Percentiles rank a stretch among this genome's conserved stretches.
Conservation (phyloP, 2,797 vertebrate species). For the Acanthurus leucopareius region DNA sequence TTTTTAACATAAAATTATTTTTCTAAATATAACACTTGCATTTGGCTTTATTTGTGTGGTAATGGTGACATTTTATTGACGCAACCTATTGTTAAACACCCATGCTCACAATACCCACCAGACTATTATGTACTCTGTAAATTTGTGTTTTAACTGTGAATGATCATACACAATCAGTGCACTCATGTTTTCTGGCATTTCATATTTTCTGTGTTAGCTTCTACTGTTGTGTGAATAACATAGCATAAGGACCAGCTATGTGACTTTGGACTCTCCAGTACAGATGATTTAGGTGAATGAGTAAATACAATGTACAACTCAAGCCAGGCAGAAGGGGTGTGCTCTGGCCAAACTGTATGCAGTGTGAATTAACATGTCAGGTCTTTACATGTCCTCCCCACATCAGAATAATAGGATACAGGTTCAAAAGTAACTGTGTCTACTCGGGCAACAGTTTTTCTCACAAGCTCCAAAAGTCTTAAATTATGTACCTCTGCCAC, state of each 20-base stretch:
- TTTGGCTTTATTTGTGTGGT: neutral
- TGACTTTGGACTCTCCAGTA: neutral
- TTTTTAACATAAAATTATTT: neutral
- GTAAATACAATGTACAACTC: neutral
- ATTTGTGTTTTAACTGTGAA: too few species aligned
- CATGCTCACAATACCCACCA: neutral
- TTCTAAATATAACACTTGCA: neutral
- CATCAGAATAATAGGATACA: neutral
- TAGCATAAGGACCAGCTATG: neutral
- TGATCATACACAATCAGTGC: too few species aligned
- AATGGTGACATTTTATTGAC: neutral
- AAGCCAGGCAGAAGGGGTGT: neutral
- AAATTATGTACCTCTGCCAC: conserved; percentile 85
- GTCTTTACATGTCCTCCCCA: neutral
- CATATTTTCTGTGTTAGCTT: neutral
- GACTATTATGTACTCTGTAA: too few species aligned
- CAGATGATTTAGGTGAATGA: too few species aligned
- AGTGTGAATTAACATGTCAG: neutral
- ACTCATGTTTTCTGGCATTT: neutral
- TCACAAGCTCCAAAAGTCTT: neutral
- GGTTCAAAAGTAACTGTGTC: neutral
- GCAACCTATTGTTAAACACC: neutral
- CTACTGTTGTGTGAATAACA: neutral
- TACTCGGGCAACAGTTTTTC: neutral
- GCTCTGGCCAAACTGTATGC: neutral